Conservation (phyloP, 92 coral and sea anemone genomes). For the Epizoanthus scotinus region DNA sequence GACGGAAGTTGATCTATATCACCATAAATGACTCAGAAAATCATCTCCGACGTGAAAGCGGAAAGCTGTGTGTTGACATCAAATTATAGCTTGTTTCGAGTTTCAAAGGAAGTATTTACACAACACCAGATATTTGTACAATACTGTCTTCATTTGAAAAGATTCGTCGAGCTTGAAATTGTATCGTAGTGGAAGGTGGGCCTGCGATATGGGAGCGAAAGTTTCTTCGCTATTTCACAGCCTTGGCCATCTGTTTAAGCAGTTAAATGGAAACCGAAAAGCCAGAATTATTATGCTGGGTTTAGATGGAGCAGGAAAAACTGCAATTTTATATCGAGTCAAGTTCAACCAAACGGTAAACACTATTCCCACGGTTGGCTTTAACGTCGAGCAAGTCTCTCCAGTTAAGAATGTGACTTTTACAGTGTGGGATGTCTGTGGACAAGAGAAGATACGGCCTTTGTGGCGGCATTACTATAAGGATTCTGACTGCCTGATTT, state of each 20-base stretch:
- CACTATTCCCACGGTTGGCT: slow-evolving; percentile 78
- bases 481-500: slow-evolving; percentile 61
- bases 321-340: slow-evolving; percentile 77
- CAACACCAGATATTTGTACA: background rate
- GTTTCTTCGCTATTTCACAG: background rate
- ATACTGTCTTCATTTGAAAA: background rate
- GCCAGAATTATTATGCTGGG: slow-evolving; percentile 74
- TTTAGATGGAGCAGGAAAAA: slow-evolving; percentile 83
- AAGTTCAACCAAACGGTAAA: slow-evolving; percentile 72
- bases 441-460: slow-evolving; percentile 75
- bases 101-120: no score
- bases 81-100: no score
- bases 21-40: slow-evolving; percentile 5
- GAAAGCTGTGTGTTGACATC: no score
- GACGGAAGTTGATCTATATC: background rate
- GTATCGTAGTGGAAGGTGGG: background rate
- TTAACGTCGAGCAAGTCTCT: slow-evolving; percentile 75
- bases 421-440: slow-evolving; percentile 82
- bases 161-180: background rate
- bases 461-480: slow-evolving; percentile 74
- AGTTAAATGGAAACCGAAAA: slow-evolving; percentile 39
- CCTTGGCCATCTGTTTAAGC: background rate
- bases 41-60: background rate
- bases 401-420: slow-evolving; percentile 65
- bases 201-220: slow-evolving; percentile 6